Percentiles rank a stretch among this genome's conserved stretches.
phyloP scores from a whole-genome alignment of 1,140 invertebrate genomes.

The Psix sp. region DNA sequence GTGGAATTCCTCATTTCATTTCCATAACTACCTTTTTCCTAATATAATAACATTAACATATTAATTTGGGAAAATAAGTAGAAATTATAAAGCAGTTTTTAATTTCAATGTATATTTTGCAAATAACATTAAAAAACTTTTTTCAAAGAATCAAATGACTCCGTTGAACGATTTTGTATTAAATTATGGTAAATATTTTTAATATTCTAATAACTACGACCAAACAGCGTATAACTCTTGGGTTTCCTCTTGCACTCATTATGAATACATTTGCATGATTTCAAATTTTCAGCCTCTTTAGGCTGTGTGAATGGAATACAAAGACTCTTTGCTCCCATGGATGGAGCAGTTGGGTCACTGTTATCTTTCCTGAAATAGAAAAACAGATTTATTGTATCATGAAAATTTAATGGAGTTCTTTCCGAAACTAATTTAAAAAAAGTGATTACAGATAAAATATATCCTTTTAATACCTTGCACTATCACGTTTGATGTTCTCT shows the following conservation, averaged over 20 bases:
- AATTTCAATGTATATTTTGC: too few species aligned
- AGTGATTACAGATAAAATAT: too few species aligned
- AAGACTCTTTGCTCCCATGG: conserved; percentile 98
- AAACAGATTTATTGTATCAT: conserved; percentile 10
- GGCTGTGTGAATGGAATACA: conserved; percentile 97
- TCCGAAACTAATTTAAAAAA: too few species aligned
- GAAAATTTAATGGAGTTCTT: neutral
- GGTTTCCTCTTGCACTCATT: conserved; percentile 26
- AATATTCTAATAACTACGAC: conserved; percentile 40
- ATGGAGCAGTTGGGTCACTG: conserved; percentile 87
- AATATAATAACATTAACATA: too few species aligned
- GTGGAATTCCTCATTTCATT: too few species aligned
- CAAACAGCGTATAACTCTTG: conserved; percentile 28
- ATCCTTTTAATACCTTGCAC: conserved; percentile 83
- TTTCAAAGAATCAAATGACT: too few species aligned
- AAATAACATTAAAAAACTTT: too few species aligned
- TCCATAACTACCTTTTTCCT: too few species aligned
- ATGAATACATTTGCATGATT: conserved; percentile 82
- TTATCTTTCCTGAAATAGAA: conserved; percentile 75
- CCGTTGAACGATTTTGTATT: too few species aligned
- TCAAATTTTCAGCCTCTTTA: conserved; percentile 79
- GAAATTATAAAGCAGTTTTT: too few species aligned
- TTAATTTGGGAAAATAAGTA: too few species aligned
- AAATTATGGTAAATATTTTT: neutral
- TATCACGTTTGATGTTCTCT: conserved; percentile 97